Evolutionary conservation across 23 tunicate genomes (phyloP).

Genomic region (Corella eumyota): DNA sequence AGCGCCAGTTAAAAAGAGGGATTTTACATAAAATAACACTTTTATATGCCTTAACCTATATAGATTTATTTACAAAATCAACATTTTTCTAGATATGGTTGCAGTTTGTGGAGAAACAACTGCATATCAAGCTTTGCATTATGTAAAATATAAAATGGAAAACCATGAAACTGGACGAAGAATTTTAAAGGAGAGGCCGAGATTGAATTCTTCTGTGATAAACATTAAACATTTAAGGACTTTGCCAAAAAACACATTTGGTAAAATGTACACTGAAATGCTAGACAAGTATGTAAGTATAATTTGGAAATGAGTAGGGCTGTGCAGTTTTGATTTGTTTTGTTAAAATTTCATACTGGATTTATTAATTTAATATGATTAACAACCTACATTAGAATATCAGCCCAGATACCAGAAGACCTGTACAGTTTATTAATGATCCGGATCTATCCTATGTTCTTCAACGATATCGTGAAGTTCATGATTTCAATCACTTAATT

Average conservation of each 20-base stretch:
- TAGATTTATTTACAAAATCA: not conserved
- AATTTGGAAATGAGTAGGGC: too few relatives aligned
- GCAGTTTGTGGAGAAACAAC: conserved; percentile 94
- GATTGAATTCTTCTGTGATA: conserved; percentile 42
- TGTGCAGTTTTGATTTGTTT: too few relatives aligned
- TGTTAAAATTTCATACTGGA: too few relatives aligned
- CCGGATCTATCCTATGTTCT: conserved; percentile 66
- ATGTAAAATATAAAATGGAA: conserved; percentile 43
- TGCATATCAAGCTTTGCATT: conserved; percentile 34
- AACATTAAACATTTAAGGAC: conserved; percentile 34
- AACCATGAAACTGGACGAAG: conserved; percentile 31
- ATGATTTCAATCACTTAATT: conserved; percentile 84
- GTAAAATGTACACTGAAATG: conserved; percentile 72
- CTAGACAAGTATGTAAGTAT: conserved; percentile 67
- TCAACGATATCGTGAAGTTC: conserved; percentile 88
- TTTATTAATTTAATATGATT: too few relatives aligned
- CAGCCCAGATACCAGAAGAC: conserved; percentile 74
- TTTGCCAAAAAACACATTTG: conserved; percentile 61
- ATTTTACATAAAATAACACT: not conserved
- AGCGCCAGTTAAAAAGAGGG: not conserved
- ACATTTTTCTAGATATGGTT: conserved; percentile 61
- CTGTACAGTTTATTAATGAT: conserved; percentile 80
- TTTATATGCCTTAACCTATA: not conserved
- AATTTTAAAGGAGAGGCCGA: conserved; percentile 53
- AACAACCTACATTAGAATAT: too few relatives aligned